Evolutionary conservation across 2,113 vertebrate genomes (phyloP).

Genomic region (Nettapus auritus): DNA sequence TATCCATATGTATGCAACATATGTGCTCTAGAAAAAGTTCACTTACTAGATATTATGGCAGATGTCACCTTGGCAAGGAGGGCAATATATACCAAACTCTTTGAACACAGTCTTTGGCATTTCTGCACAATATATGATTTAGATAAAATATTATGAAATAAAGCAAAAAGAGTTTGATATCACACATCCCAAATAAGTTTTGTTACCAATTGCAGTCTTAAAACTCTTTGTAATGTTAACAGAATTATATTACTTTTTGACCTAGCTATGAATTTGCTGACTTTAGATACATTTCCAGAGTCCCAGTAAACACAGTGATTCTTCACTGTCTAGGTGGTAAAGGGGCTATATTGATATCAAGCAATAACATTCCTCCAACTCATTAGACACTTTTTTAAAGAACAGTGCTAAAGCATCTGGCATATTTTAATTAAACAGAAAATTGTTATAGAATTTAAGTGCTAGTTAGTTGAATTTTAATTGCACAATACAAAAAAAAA

Average conservation of each 20-base stretch:
- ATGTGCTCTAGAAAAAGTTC: conserved; percentile 47
- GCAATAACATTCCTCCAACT: fast-evolving
- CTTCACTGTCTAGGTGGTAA: background rate
- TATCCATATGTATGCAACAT: conserved; percentile 56
- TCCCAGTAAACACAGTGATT: background rate
- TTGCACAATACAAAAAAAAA: background rate
- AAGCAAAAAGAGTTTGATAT: background rate
- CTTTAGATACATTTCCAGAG: background rate
- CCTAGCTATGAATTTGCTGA: background rate
- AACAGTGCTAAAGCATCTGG: background rate
- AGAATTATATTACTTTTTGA: background rate
- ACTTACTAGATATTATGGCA: background rate
- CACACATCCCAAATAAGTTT: background rate
- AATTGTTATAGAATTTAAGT: background rate
- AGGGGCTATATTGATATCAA: background rate
- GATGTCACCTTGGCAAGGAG: conserved; percentile 46
- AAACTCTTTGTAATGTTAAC: background rate
- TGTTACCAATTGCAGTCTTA: background rate
- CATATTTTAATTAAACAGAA: background rate
- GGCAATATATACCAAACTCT: background rate
- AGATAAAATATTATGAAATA: background rate
- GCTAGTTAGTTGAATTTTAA: background rate
- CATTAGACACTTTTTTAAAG: background rate
- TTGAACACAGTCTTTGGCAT: background rate
- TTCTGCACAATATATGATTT: background rate